Conservation (phyloP, 2,113 vertebrate genomes). For the Tupaia chinensis region DNA sequence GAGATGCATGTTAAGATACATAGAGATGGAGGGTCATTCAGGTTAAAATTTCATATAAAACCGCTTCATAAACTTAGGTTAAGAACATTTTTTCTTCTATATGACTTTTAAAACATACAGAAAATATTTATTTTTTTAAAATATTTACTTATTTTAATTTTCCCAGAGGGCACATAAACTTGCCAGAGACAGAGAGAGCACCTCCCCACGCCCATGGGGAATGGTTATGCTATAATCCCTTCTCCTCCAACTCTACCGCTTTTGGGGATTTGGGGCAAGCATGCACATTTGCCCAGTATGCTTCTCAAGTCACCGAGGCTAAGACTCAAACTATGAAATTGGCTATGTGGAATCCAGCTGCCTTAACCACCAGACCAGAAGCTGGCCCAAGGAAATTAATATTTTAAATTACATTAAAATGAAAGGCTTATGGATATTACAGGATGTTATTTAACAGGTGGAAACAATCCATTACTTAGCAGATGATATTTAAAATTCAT, state of each 20-base stretch:
- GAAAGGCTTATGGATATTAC: neutral
- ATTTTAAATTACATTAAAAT: neutral
- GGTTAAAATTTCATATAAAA: constrained; percentile 23
- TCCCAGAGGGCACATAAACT: too few species aligned
- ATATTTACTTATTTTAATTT: too few species aligned
- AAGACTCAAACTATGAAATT: too few species aligned
- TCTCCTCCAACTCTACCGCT: too few species aligned
- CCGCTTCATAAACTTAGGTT: neutral
- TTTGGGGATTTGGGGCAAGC: too few species aligned
- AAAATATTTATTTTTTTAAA: neutral
- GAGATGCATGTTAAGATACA: neutral
- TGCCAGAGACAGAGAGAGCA: too few species aligned
- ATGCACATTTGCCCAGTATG: too few species aligned
- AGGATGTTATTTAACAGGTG: neutral
- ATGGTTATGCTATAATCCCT: too few species aligned
- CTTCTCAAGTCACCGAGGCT: too few species aligned
- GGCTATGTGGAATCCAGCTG: too few species aligned
- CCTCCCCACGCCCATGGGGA: too few species aligned
- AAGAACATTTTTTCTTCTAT: constrained; percentile 22
- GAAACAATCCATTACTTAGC: neutral
- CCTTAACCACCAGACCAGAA: too few species aligned
- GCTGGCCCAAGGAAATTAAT: neutral
- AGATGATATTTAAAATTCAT: neutral
- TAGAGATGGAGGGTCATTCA: neutral
- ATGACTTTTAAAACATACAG: neutral